Percentiles rank a stretch among this genome's conserved stretches.
These are phyloP conservation scores for Nesoenas mayeri DNA, from an alignment of 2,113 vertebrate genomes.

Conservation along the genomic window DNA sequence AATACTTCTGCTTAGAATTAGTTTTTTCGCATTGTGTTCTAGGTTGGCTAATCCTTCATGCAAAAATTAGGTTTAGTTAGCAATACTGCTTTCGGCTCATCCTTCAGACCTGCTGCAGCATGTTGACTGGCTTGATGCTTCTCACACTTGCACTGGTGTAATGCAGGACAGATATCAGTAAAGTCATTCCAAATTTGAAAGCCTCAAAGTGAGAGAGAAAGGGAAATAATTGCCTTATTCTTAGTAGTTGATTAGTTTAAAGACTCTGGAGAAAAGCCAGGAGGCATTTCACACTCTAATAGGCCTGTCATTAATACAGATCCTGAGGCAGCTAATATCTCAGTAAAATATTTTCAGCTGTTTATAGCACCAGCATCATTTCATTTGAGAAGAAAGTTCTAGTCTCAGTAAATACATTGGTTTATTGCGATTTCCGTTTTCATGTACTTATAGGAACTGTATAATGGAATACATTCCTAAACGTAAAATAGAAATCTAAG, in stretches of 20 bases:
- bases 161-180: not conserved
- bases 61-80: not conserved
- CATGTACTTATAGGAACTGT: slow-evolving; percentile 6
- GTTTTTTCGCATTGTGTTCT: not conserved
- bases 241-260: slow-evolving; percentile 13
- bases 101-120: not conserved
- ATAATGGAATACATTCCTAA: slow-evolving; percentile 31
- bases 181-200: not conserved
- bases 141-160: not conserved
- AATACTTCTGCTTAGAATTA: fast-evolving
- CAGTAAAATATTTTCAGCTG: slow-evolving; percentile 13
- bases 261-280: slow-evolving; percentile 8
- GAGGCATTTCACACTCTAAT: slow-evolving; percentile 23
- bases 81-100: not conserved
- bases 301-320: slow-evolving; percentile 33
- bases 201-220: not conserved
- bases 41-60: not conserved
- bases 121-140: not conserved
- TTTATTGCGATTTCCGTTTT: slow-evolving; percentile 26
- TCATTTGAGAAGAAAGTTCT: slow-evolving; percentile 21
- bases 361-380: slow-evolving; percentile 1
- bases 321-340: not conserved
- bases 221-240: not conserved
- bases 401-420: not conserved
- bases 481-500: slow-evolving; percentile 39